Conservation (phyloP, 2,888 invertebrate genomes). For the Heliconius hortense region DNA sequence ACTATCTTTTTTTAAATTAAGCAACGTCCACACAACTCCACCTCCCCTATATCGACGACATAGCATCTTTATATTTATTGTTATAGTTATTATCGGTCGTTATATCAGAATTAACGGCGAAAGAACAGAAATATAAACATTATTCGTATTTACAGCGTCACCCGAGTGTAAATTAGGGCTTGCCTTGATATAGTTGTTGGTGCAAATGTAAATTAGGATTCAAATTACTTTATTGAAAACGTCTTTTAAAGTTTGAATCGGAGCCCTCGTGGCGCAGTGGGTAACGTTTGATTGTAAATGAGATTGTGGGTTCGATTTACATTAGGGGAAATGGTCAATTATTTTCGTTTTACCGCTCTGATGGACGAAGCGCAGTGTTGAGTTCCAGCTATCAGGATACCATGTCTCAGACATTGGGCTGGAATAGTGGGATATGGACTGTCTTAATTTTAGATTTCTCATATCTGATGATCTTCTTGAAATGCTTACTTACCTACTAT, state of each 20-base stretch:
- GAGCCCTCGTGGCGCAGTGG: too few species aligned
- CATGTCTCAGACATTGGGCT: too few species aligned
- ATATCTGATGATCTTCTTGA: too few species aligned
- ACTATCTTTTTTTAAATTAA: slow-evolving; percentile 45
- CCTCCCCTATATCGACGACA: slow-evolving; percentile 53
- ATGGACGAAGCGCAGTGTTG: too few species aligned
- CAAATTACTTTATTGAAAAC: slow-evolving; percentile 31
- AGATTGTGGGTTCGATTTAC: too few species aligned
- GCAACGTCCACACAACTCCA: slow-evolving; percentile 51
- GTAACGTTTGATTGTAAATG: too few species aligned
- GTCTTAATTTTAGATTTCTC: too few species aligned
- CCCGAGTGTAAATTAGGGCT: slow-evolving; percentile 51
- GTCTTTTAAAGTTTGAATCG: not conserved
- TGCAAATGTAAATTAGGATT: slow-evolving; percentile 38
- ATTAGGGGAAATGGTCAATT: too few species aligned
- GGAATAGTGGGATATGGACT: too few species aligned
- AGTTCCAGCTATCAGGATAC: too few species aligned
- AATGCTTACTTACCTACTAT: too few species aligned
- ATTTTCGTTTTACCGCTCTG: too few species aligned
- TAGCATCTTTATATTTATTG: slow-evolving; percentile 72
- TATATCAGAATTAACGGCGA: slow-evolving; percentile 75
- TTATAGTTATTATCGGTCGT: slow-evolving; percentile 79
- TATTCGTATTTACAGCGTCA: slow-evolving; percentile 67
- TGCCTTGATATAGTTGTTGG: slow-evolving; percentile 38
- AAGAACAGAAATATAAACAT: slow-evolving; percentile 74